Percentiles rank a stretch among this genome's conserved stretches.
Conservation (phyloP, 2,888 invertebrate species). For the Lypha dubia region DNA sequence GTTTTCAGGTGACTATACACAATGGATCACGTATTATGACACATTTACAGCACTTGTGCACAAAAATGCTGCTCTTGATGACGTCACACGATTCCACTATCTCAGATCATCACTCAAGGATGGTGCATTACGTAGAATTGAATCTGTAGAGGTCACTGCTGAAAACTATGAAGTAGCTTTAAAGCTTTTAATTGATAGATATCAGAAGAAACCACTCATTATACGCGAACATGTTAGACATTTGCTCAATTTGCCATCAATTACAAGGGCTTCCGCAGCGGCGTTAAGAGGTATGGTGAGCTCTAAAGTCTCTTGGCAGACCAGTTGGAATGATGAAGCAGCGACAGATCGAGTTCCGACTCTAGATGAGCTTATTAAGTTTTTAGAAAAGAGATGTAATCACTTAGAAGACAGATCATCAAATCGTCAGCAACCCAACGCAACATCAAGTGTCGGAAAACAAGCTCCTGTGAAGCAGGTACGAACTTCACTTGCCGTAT, state of each 20-base stretch:
- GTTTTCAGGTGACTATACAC: conserved; percentile 44
- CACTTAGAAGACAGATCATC: too few relatives aligned
- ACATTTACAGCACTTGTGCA: conserved; percentile 39
- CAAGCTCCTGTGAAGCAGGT: too few relatives aligned
- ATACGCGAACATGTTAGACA: conserved; percentile 30
- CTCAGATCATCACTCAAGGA: too few relatives aligned
- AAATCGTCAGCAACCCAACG: too few relatives aligned
- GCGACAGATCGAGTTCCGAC: conserved; percentile 8
- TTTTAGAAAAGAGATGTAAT: too few relatives aligned
- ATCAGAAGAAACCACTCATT: conserved; percentile 29
- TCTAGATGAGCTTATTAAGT: neutral
- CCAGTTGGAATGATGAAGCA: conserved; percentile 40
- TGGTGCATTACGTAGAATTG: too few relatives aligned
- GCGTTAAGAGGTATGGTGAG: neutral
- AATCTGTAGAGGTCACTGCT: too few relatives aligned
- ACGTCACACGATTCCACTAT: conserved; percentile 26
- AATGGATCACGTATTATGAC: conserved; percentile 44
- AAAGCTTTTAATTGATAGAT: conserved; percentile 33
- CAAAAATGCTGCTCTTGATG: conserved; percentile 24
- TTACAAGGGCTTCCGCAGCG: conserved; percentile 1
- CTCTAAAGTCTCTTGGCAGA: conserved; percentile 22
- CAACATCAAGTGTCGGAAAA: too few relatives aligned
- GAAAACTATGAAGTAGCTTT: conserved; percentile 33
- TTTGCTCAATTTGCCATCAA: conserved; percentile 32
- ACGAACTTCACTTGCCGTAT: too few relatives aligned